A percentile compares a stretch with the other conserved stretches of the same genome.
These are phyloP conservation scores for Corythoichthys haematopterus DNA, from an alignment of 2,113 vertebrate species.

Conservation along the genomic window DNA sequence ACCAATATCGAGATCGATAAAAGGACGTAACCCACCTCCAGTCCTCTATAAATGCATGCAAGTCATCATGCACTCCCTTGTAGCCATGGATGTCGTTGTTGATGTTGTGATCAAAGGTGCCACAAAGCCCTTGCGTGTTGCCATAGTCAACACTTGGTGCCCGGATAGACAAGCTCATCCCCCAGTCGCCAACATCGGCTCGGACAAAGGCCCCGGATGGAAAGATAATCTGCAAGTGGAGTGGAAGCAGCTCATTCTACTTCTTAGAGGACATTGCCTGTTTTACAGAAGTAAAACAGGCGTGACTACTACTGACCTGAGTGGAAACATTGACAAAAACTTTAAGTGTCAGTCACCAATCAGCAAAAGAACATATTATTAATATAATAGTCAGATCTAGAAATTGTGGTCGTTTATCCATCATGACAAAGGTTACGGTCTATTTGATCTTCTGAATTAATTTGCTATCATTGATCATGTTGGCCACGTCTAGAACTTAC, in stretches of 20 bases:
- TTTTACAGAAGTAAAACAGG: neutral
- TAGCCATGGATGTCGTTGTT: slow-evolving; percentile 69
- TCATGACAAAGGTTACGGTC: too few species aligned
- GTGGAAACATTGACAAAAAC: neutral
- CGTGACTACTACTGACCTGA: neutral
- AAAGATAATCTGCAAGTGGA: slow-evolving; percentile 70
- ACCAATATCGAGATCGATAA: neutral
- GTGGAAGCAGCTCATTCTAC: slow-evolving; percentile 19
- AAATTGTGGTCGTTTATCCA: too few species aligned
- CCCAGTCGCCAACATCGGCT: slow-evolving; percentile 68
- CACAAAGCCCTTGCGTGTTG: slow-evolving; percentile 69
- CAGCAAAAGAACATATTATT: too few species aligned
- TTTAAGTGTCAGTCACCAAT: too few species aligned
- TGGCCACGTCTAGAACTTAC: too few species aligned
- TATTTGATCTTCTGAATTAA: too few species aligned
- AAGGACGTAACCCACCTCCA: slow-evolving; percentile 62
- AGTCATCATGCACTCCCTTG: slow-evolving; percentile 27
- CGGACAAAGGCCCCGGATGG: slow-evolving; percentile 74
- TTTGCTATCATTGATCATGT: too few species aligned
- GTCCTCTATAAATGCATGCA: slow-evolving; percentile 66
- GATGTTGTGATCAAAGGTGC: slow-evolving; percentile 69
- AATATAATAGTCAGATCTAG: too few species aligned
- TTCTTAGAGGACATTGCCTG: neutral
- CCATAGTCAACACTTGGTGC: slow-evolving; percentile 66
- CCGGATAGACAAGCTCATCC: slow-evolving; percentile 72